Percentiles rank a stretch among this genome's conserved stretches.
Evolutionary conservation across 1,140 invertebrate species (phyloP).

Genomic region (Zeugodacus cucurbitae): DNA sequence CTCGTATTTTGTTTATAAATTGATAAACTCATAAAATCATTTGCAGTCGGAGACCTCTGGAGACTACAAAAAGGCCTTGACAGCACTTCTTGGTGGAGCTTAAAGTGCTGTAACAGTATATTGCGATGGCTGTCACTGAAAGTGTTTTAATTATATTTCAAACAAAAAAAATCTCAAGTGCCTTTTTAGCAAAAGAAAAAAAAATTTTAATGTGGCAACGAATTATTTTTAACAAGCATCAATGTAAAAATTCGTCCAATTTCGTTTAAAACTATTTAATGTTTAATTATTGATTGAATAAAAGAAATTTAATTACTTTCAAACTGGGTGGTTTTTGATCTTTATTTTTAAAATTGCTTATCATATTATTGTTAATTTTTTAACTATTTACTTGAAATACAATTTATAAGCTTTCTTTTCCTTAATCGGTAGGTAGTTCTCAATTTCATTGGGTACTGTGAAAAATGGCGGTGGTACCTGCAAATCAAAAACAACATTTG

Average conservation of each 20-base stretch:
- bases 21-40: neutral
- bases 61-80: conserved; percentile 77
- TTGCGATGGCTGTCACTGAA: too few species aligned
- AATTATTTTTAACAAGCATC: too few species aligned
- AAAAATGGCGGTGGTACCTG: conserved; percentile 68
- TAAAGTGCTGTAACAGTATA: conserved; percentile 40
- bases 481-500: conserved; percentile 41
- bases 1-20: too few species aligned
- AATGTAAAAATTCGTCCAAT: too few species aligned
- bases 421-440: conserved; percentile 68
- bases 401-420: conserved; percentile 67
- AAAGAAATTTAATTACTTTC: neutral
- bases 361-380: neutral
- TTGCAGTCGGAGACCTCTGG: conserved; percentile 79
- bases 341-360: neutral
- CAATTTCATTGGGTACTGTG: conserved; percentile 70
- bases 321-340: neutral
- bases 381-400: conserved; percentile 56
- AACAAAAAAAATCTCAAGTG: too few species aligned
- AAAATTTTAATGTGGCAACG: too few species aligned
- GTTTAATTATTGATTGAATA: neutral
- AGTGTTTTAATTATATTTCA: too few species aligned
- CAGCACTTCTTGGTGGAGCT: conserved; percentile 70
- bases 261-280: too few species aligned
- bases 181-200: too few species aligned